Base-by-base conservation (phyloP, 2,797 vertebrate species). In the Microctenopoma steveboyesi region DNA sequence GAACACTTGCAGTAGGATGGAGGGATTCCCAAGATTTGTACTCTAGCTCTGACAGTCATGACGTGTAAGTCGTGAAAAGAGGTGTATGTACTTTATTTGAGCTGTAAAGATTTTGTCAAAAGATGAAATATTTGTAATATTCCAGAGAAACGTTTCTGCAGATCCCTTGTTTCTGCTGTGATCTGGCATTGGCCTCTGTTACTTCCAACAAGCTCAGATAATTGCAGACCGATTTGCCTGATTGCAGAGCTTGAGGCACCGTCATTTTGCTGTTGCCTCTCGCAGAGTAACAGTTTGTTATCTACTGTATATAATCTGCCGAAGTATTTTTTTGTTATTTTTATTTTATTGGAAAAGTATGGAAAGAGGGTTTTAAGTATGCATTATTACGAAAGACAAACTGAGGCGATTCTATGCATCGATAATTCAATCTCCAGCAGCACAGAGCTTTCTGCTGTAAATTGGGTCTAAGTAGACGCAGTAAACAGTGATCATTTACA, bases 401-500 rank as follows among this genome's bases (percentile, higher is more conserved):
- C 69, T 45, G 13, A 65, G 67, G 79, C 72, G 65, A 83, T 65
- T 56, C 71, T 61, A 67, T 56, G 65, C 76, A 76, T 88, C 77
- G 70, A 43, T 87, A 81, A 72, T 40, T 70, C 70, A 52, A 13
- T 78, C 74, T 74, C 57, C 67, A 43, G 52, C 76, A 71, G 76
- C 79, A 69, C 57, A 79, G 69, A 72, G 69, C 71, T 77, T 73
- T 79, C 77, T 77, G 79, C 76, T 78, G 77, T 84, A 85, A 87
- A 88, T 57, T 68, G 75, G 73, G 71, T 68, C 85, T 82, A 87
- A 89, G 88, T 86, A 79, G 84, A 85, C 8, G 55, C 79, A 79
- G 85, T 84, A 88, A 88, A 89, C 83, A 84, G 72, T 81, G 80
- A 88, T 90, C 78, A 77, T 76, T 92, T 79, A 84, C 86, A 87